Percentiles rank a stretch among this genome's conserved stretches.
These are phyloP conservation scores for Crotophaga sulcirostris DNA, from an alignment of 2,113 vertebrate species.

Conservation along the genomic window DNA sequence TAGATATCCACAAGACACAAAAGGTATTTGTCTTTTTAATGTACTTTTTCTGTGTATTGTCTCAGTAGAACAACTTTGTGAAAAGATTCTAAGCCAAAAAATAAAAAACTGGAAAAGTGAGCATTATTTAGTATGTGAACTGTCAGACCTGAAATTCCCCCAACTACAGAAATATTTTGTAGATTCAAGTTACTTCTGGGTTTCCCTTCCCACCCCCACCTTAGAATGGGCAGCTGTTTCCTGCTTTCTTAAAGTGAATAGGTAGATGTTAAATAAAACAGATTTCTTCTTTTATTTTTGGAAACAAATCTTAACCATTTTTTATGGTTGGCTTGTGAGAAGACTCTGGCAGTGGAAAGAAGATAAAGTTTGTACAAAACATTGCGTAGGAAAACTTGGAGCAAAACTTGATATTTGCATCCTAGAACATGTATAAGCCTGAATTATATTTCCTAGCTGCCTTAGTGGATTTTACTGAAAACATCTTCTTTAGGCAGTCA, in stretches of 20 bases:
- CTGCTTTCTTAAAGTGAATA: neutral
- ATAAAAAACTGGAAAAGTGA: neutral
- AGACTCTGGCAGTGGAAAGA: neutral
- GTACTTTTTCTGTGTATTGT: neutral
- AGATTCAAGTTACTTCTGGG: neutral
- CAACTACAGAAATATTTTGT: neutral
- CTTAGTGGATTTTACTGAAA: neutral
- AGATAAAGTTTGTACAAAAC: neutral
- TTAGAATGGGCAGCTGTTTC: neutral
- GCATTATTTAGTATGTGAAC: neutral
- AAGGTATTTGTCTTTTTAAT: neutral
- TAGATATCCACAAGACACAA: neutral
- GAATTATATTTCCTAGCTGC: neutral
- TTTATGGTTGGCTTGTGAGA: neutral
- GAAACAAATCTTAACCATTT: neutral
- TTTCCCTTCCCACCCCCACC: neutral
- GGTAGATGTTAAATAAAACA: neutral
- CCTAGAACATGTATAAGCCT: neutral
- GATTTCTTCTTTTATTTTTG: neutral
- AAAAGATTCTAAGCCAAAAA: neutral
- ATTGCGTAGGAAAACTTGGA: neutral
- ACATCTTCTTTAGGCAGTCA: neutral
- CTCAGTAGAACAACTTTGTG: neutral
- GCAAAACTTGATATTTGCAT: neutral
- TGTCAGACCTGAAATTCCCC: neutral